Evolutionary conservation across 2,797 vertebrate species (phyloP).

Genomic region (Melanotaenia nigrans): DNA sequence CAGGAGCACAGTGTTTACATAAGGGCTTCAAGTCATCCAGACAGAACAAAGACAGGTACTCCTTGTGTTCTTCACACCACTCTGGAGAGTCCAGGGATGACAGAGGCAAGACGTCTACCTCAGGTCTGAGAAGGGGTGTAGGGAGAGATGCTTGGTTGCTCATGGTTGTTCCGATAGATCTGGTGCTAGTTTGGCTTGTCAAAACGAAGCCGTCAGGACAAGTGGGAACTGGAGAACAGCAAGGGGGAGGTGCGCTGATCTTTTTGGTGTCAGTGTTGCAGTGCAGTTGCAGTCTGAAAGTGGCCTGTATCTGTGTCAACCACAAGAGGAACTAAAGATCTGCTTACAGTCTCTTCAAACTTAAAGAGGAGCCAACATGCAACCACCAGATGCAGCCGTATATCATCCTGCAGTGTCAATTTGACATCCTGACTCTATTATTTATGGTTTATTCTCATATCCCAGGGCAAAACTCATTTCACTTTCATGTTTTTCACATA

Average conservation of each 20-base stretch:
- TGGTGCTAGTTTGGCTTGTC: conserved; percentile 13
- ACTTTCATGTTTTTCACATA: conserved; percentile 14
- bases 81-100: conserved; percentile 11
- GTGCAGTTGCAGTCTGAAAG: conserved; percentile 13
- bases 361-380: conserved; percentile 11
- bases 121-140: background rate
- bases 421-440: conserved; percentile 35
- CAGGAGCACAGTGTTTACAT: conserved; percentile 57
- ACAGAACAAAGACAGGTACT: conserved; percentile 52
- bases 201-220: background rate
- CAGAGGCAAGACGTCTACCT: conserved; percentile 1
- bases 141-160: conserved; percentile 16
- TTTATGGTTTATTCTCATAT: conserved; percentile 40
- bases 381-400: conserved; percentile 22
- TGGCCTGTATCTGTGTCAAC: conserved; percentile 5
- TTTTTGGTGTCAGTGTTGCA: conserved; percentile 3
- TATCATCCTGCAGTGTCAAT: conserved; percentile 36
- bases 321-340: conserved; percentile 30
- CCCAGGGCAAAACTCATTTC: conserved; percentile 37
- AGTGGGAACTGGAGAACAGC: conserved; percentile 1
- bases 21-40: conserved; percentile 64
- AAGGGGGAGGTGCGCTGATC: conserved; percentile 14
- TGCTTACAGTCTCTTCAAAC: conserved; percentile 26
- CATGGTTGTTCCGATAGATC: conserved; percentile 19
- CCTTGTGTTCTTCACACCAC: conserved; percentile 32